Percentiles rank a stretch among this genome's conserved stretches.
Evolutionary conservation across 1,140 invertebrate species (phyloP).

Genomic region (Drosophila neocordata): DNA sequence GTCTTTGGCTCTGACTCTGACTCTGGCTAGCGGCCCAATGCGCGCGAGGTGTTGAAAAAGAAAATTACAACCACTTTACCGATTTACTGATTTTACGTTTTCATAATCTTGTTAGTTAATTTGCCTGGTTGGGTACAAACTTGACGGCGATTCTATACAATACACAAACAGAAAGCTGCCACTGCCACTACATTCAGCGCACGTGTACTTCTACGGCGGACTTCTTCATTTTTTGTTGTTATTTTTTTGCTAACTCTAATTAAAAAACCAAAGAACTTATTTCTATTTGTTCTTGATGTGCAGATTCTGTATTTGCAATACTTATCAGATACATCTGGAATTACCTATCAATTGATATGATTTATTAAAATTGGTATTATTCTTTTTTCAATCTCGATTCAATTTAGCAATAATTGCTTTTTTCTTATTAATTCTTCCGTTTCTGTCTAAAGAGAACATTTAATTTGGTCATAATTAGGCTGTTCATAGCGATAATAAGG

Average conservation of each 20-base stretch:
- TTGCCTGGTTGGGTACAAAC: conserved; percentile 61
- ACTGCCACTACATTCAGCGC: conserved; percentile 41
- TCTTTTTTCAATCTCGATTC: background rate
- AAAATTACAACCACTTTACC: conserved; percentile 81
- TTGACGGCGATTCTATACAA: conserved; percentile 49
- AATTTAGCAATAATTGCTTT: conserved; percentile 4
- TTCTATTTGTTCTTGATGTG: background rate
- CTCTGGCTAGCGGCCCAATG: conserved; percentile 74
- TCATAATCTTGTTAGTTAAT: conserved; percentile 82
- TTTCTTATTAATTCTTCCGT: conserved; percentile 37
- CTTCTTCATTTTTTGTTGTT: background rate
- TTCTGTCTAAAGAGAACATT: conserved; percentile 61
- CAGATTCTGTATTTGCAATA: background rate
- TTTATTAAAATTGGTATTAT: background rate
- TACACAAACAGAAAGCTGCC: conserved; percentile 55
- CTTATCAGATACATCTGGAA: too few relatives aligned
- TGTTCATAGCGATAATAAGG: conserved; percentile 74
- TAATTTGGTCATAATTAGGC: conserved; percentile 67
- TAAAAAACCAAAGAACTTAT: background rate
- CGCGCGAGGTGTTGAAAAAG: conserved; percentile 80
- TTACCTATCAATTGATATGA: background rate
- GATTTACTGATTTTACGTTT: conserved; percentile 82
- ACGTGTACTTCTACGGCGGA: conserved; percentile 34
- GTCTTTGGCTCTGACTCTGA: conserved; percentile 49
- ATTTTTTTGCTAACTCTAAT: background rate